Conservation (phyloP, 2,888 invertebrate genomes). For the Campoletis raptor region DNA sequence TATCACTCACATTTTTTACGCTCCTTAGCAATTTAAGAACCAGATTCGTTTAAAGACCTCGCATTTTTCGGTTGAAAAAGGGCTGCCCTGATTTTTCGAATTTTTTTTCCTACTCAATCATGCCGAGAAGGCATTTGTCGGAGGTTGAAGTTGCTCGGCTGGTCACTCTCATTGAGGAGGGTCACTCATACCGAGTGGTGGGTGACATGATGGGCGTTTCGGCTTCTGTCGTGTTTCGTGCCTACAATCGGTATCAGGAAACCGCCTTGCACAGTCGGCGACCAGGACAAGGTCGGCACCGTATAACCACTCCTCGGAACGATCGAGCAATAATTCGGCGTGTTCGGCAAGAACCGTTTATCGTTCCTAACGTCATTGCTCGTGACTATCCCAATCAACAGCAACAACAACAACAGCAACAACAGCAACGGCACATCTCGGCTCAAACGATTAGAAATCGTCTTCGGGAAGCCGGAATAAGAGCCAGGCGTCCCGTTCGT, state of each 20-base stretch:
- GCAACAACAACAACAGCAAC: too few species aligned
- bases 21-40: too few species aligned
- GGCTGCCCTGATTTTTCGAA: too few species aligned
- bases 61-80: too few species aligned
- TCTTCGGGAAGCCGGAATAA: too few species aligned
- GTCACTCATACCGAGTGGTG: neutral
- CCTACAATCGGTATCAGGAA: conserved; percentile 5
- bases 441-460: too few species aligned
- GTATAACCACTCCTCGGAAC: conserved; percentile 40
- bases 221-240: conserved; percentile 49
- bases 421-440: conserved; percentile 10
- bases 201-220: neutral
- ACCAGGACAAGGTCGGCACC: conserved; percentile 61
- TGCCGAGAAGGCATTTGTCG: conserved; percentile 9
- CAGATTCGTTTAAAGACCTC: too few species aligned
- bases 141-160: neutral
- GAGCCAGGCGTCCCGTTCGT: too few species aligned
- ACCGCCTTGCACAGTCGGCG: conserved; percentile 23
- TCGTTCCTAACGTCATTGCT: too few species aligned
- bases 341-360: conserved; percentile 48
- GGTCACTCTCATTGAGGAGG: conserved; percentile 1
- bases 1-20: too few species aligned
- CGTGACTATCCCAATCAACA: too few species aligned
- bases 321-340: conserved; percentile 43
- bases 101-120: neutral